phyloP scores from a whole-genome alignment of 2,113 vertebrate genomes.

The Hymenochirus boettgeri region DNA sequence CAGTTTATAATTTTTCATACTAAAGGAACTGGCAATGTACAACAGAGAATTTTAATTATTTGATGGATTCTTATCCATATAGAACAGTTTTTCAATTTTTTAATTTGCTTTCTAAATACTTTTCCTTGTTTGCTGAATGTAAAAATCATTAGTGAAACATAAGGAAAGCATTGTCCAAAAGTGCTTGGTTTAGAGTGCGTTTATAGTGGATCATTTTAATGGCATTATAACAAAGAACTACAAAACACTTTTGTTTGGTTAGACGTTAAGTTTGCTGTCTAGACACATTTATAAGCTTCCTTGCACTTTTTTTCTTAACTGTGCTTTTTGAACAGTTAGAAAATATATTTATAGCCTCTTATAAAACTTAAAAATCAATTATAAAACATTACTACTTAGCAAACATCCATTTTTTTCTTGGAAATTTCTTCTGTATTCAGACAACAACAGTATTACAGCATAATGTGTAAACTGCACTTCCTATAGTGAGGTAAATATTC shows the following conservation, averaged over 20 bases:
- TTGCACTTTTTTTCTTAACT: no score
- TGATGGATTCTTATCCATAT: neutral
- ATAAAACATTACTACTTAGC: no score
- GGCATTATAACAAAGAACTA: constrained; percentile 16
- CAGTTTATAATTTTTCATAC: no score
- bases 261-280: constrained; percentile 30
- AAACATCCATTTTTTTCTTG: no score
- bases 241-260: constrained; percentile 27
- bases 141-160: constrained; percentile 30
- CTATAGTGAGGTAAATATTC: no score
- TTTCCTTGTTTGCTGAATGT: constrained; percentile 18
- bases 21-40: no score
- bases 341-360: no score
- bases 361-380: no score
- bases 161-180: constrained; percentile 32
- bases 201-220: constrained; percentile 16
- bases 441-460: no score
- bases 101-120: neutral
- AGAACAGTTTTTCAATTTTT: constrained; percentile 5
- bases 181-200: constrained; percentile 9
- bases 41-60: constrained; percentile 5
- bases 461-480: no score
- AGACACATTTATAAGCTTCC: constrained; percentile 41
- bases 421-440: no score
- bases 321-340: no score